Base-by-base conservation (phyloP, 2,113 vertebrate genomes). In the Tichodroma muraria region DNA sequence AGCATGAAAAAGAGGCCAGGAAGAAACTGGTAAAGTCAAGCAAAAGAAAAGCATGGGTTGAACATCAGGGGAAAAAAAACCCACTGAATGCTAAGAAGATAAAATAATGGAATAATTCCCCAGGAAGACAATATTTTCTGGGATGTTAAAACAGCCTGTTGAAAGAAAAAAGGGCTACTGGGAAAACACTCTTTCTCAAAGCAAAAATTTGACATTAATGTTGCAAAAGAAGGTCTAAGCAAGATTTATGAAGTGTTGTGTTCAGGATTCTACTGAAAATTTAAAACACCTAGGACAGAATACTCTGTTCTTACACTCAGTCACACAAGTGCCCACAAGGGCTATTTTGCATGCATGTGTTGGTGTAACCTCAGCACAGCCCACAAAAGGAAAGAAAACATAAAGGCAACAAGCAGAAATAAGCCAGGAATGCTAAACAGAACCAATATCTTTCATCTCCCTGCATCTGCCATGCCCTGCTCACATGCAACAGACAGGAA, bases 31-130 rank as follows among this genome's bases (percentile, higher is more conserved):
- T 86, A 27, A 89, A 93, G 45, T 44, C 60, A 83, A 83, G 66
- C 11, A 78, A 49, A 83, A 85, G 42, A 78, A 95, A 77, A 93
- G 31, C 79, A 85, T 3, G 3, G 72, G 85, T 56, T 91, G 49
- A 91, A 88, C 69, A 23, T 72, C 77, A 33, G 53, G 65, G 52
- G 42, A 31, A 30, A 64, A 30, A 64, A 61, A 52, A 19, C 12
- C 4, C 11, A 69, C 45, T 65, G 70, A 94, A 81, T 56, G 53
- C 35, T 88, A 92, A 70, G 35, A 85, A 33, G 56, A 63, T 52
- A 94, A 93, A 91, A 86, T 76, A 85, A 86, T 56, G 44, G 87
- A 94, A 53, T 73, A 80, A 82, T 61, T 85, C 75, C 24, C 80
- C 56, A 59, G 77, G 53, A 92, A 94, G 80, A 90, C 54, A 85